These are phyloP conservation scores for Palythoa caribaeorum DNA, from an alignment of 92 coral and sea anemone genomes.

Conservation along the genomic window DNA sequence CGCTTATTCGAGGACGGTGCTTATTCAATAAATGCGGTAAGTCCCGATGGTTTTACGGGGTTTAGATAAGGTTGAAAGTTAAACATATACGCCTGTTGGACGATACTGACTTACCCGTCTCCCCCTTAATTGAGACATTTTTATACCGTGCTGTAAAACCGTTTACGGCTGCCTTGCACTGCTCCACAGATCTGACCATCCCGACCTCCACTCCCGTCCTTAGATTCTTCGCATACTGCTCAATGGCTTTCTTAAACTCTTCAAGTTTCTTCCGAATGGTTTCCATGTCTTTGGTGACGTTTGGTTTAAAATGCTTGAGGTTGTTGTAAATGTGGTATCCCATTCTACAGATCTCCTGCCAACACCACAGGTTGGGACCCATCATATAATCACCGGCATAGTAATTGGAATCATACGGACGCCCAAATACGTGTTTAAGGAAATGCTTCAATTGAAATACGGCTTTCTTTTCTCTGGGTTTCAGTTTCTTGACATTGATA, in stretches of 20 bases:
- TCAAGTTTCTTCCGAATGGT: conserved; percentile 51
- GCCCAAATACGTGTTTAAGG: conserved; percentile 63
- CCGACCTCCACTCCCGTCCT: conserved; percentile 76
- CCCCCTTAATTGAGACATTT: conserved; percentile 68
- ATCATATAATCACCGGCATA: conserved; percentile 82
- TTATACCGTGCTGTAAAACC: conserved; percentile 62
- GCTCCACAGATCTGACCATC: conserved; percentile 75
- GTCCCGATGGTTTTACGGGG: no score
- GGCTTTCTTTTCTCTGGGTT: conserved; percentile 82
- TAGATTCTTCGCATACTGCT: conserved; percentile 68
- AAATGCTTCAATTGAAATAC: conserved; percentile 76
- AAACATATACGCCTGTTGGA: no score
- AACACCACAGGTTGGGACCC: conserved; percentile 84
- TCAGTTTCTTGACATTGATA: conserved; percentile 58
- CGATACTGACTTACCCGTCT: conserved; percentile 20
- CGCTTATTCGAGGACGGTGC: no score
- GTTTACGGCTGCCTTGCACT: conserved; percentile 77
- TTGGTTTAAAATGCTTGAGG: conserved; percentile 58
- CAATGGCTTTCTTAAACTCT: conserved; percentile 59
- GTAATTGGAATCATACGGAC: conserved; percentile 74
- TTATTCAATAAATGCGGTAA: no score
- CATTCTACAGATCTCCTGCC: conserved; percentile 75
- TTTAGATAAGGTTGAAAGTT: no score
- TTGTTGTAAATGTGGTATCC: conserved; percentile 23
- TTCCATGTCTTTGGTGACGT: conserved; percentile 51